phyloP scores from a whole-genome alignment of 2,797 vertebrate genomes.

The Lutjanus argentimaculatus region DNA sequence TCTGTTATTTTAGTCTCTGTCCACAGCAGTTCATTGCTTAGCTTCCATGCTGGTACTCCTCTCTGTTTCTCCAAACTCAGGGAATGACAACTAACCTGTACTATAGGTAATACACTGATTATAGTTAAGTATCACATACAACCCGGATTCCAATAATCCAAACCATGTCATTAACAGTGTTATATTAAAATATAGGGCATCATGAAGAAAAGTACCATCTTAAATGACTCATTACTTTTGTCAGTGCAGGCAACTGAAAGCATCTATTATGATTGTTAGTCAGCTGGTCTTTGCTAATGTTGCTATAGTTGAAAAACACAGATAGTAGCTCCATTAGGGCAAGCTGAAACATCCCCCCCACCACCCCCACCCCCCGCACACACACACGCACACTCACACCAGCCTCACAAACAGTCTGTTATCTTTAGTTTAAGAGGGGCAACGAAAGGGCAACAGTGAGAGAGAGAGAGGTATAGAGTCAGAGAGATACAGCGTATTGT shows the following conservation, averaged over 20 bases:
- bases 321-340: not conserved
- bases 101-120: too few relatives aligned
- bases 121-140: too few relatives aligned
- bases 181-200: not conserved
- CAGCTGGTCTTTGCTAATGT: slow-evolving; percentile 3
- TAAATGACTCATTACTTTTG: not conserved
- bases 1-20: too few relatives aligned
- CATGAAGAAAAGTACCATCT: not conserved
- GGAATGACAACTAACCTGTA: too few relatives aligned
- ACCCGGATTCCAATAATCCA: too few relatives aligned
- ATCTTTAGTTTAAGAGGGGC: slow-evolving; percentile 18
- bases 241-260: not conserved
- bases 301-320: not conserved
- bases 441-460: slow-evolving; percentile 27
- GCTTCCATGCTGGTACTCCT: too few relatives aligned
- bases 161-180: too few relatives aligned
- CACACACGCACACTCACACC: not conserved
- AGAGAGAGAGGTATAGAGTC: not conserved
- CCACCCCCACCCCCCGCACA: too few relatives aligned
- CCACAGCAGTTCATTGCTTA: too few relatives aligned
- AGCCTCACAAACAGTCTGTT: slow-evolving; percentile 19
- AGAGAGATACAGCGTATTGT: not conserved
- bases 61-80: too few relatives aligned
- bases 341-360: too few relatives aligned
- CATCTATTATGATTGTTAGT: not conserved